phyloP scores from a whole-genome alignment of 2,888 invertebrate species.

The Hemistola chrysoprasaria region DNA sequence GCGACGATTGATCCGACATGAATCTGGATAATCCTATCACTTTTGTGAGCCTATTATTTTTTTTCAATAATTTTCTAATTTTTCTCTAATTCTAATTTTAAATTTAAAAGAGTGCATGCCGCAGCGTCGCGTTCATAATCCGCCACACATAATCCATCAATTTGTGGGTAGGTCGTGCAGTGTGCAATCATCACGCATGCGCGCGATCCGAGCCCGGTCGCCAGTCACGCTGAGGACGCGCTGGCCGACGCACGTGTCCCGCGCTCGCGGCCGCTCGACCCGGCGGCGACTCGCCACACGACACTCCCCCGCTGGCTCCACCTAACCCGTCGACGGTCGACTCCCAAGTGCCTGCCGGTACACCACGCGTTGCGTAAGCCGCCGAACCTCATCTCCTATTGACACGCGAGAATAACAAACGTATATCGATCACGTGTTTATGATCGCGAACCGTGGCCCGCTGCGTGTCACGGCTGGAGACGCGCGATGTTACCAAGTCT shows the following conservation, averaged over 20 bases:
- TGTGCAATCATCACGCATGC: conserved; percentile 50
- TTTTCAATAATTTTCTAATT: too few relatives aligned
- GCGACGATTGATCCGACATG: conserved; percentile 67
- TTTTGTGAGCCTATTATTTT: conserved; percentile 42
- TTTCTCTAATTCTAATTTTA: too few relatives aligned
- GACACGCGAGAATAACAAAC: conserved; percentile 68
- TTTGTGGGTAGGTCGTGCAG: conserved; percentile 63
- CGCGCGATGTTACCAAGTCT: conserved; percentile 37
- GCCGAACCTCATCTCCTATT: conserved; percentile 68
- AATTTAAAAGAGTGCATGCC: conserved; percentile 32
- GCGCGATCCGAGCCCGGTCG: conserved; percentile 48
- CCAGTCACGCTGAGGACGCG: conserved; percentile 77
- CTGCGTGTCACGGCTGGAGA: conserved; percentile 45
- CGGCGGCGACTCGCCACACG: conserved; percentile 62
- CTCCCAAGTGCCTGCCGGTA: conserved; percentile 24
- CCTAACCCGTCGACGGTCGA: conserved; percentile 40
- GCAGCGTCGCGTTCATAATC: conserved; percentile 76
- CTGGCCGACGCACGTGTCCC: conserved; percentile 61
- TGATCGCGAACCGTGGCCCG: conserved; percentile 37
- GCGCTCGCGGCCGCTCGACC: conserved; percentile 57
- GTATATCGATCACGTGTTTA: conserved; percentile 71
- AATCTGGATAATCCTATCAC: conserved; percentile 50
- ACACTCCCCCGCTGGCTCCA: conserved; percentile 55
- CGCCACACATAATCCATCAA: conserved; percentile 82
- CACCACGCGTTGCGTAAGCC: conserved; percentile 68